Evolutionary conservation across 2,888 invertebrate species (phyloP), one percentile per base, ranked within the genome.

Genomic region (Eristalis intricaria): DNA sequence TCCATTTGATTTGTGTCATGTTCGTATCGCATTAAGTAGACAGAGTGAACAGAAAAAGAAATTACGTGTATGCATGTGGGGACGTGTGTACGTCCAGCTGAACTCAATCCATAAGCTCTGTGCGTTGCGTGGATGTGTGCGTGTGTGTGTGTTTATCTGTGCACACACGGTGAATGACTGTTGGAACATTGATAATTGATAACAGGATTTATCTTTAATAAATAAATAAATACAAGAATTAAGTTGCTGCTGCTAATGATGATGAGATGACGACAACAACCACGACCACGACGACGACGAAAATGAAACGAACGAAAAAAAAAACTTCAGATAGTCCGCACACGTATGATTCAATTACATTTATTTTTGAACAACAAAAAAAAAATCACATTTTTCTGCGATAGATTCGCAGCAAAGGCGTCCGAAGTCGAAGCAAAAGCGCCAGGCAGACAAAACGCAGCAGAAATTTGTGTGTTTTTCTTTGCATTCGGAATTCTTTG

Each of bases 1-100:
- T 82, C 74, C 70, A 86, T 82, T 78, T 86, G 75, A 86, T 86
- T 86, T 86, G 83, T 83, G 86, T 86, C 86, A 86, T 86, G 86
- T 83, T 86, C 83, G 83, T 83, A 86, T 86, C 78, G 74, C 86
- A 82, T 83, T 83, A 86, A 86, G 83, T 75, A 83, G 83, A 86
- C 86, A 78, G 83, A 83, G 63, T 83, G 69, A 78, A 71, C 65
- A 81, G 40, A 76, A 19, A 50, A 50, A 19, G 19, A 50, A 19
- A 50, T 19, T 2, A 50, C 50, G 19, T 19, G 50, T 19, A 19
- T 43, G n/a, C 0, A 19, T 10, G 32, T 61, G 65, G 19, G 68
- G 65, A 56, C n/a, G n/a, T n/a, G n/a, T 82, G 66, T 83, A 83
- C 68, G 50, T 71, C 77, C 83, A 86, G 83, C 82, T 83, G 86